Percentiles rank a stretch among this genome's conserved stretches.
These are phyloP conservation scores for Caloenas nicobarica DNA, from an alignment of 2,113 vertebrate species.

Conservation along the genomic window DNA sequence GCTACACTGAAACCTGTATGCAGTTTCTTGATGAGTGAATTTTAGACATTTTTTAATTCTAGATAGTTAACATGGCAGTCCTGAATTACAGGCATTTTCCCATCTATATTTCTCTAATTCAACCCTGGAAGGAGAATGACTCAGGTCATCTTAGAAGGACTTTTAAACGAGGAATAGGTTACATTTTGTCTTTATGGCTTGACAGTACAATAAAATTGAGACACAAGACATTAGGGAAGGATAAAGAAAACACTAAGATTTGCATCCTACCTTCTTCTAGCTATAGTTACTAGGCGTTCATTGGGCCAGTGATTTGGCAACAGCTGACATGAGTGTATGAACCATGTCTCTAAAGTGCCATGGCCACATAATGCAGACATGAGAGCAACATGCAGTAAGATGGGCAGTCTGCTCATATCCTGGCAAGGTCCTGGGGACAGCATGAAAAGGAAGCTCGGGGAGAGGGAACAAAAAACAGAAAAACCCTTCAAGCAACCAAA, in stretches of 20 bases:
- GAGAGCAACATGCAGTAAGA: not conserved
- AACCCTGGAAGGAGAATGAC: not conserved
- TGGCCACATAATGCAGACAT: not conserved
- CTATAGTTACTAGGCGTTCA: not conserved
- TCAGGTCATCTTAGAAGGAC: not conserved
- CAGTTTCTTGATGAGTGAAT: not conserved
- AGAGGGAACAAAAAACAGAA: not conserved
- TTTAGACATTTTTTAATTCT: not conserved
- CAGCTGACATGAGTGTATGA: not conserved
- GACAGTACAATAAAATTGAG: not conserved
- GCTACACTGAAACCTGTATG: accelerated
- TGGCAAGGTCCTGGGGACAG: not conserved
- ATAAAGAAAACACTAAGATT: not conserved
- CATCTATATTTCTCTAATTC: not conserved
- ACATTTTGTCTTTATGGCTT: not conserved
- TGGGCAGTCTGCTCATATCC: not conserved
- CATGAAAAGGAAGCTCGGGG: not conserved
- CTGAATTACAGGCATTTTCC: not conserved
- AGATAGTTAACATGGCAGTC: not conserved
- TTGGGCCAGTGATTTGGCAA: not conserved
- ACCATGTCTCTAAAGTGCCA: not conserved
- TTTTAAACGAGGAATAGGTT: not conserved
- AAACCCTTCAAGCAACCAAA: not conserved
- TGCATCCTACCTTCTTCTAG: not conserved
- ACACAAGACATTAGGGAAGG: not conserved